Conservation (phyloP, 2,113 vertebrate genomes). For the Paratilapia polleni region DNA sequence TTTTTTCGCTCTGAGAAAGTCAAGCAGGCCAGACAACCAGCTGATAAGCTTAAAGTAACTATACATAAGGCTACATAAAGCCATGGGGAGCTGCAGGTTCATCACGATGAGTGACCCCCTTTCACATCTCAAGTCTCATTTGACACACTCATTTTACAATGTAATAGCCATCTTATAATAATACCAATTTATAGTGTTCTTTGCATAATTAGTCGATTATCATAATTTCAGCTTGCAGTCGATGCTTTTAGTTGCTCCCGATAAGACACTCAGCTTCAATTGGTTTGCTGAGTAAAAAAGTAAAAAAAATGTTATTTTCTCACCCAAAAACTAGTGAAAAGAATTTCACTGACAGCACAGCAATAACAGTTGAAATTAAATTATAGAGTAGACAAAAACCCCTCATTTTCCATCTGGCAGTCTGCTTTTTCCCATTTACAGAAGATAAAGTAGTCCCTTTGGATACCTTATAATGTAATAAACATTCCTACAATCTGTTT, state of each 20-base stretch:
- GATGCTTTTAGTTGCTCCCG: not conserved
- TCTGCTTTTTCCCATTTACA: constrained; percentile 8
- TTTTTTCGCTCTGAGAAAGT: not conserved
- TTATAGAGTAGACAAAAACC: not conserved
- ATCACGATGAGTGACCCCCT: not conserved
- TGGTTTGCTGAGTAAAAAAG: not conserved
- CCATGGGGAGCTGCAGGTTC: not conserved
- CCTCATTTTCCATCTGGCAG: constrained; percentile 23
- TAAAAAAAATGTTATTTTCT: not conserved
- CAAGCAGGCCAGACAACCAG: not conserved
- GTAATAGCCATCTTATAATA: not conserved
- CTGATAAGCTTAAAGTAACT: not conserved
- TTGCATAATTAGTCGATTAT: not conserved
- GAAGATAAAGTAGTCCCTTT: constrained; percentile 14
- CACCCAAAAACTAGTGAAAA: not conserved
- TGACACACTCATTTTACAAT: not conserved
- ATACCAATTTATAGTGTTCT: not conserved
- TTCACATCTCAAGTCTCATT: too few relatives aligned
- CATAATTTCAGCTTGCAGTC: not conserved
- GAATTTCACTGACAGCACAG: not conserved
- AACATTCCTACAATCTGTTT: constrained; percentile 36
- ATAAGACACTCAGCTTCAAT: not conserved
- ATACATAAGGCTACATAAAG: not conserved
- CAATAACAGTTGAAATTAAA: constrained; percentile 22
- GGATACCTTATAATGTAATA: constrained; percentile 26